A percentile compares a stretch with the other conserved stretches of the same genome.
These are phyloP conservation scores for Philaethria dido DNA, from an alignment of 2,888 invertebrate species.

Conservation along the genomic window DNA sequence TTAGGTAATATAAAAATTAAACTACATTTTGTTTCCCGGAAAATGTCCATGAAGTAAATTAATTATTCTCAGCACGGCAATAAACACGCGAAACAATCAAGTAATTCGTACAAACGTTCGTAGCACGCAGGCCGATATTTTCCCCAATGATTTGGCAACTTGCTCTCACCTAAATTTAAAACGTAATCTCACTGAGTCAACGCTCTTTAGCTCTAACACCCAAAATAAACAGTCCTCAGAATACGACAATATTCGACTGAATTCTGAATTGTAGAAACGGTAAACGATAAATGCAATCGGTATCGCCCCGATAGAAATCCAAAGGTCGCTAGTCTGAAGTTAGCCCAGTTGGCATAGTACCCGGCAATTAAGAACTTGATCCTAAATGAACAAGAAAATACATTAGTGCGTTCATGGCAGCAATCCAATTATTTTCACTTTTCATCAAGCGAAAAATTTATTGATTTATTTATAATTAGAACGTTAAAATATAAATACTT, in stretches of 20 bases:
- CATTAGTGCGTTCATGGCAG: slow-evolving; percentile 24
- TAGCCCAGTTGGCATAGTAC: slow-evolving; percentile 24
- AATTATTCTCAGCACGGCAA: slow-evolving; percentile 1
- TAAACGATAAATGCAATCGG: slow-evolving; percentile 21
- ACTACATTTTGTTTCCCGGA: slow-evolving; percentile 1
- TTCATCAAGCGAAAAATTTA: slow-evolving; percentile 32
- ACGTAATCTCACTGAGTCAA: slow-evolving; percentile 82
- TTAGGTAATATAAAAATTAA: slow-evolving; percentile 1
- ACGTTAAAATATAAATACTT: not conserved
- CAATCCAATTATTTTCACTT: slow-evolving; percentile 41
- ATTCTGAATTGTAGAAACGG: slow-evolving; percentile 62
- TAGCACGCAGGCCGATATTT: slow-evolving; percentile 62
- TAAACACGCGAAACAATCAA: slow-evolving; percentile 50
- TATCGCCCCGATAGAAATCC: slow-evolving; percentile 11
- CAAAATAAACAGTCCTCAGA: slow-evolving; percentile 72
- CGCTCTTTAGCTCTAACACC: slow-evolving; percentile 74
- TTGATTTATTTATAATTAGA: slow-evolving; percentile 4
- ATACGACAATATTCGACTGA: slow-evolving; percentile 67
- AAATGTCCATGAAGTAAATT: not conserved
- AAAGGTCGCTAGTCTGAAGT: slow-evolving; percentile 9
- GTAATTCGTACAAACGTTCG: slow-evolving; percentile 59
- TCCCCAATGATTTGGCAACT: slow-evolving; percentile 81
- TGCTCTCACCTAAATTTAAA: slow-evolving; percentile 81
- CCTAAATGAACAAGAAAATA: slow-evolving; percentile 26
- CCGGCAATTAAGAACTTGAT: slow-evolving; percentile 25